These are phyloP conservation scores for Platycnemis pennipes DNA, from an alignment of 2,888 invertebrate species.

Conservation along the genomic window DNA sequence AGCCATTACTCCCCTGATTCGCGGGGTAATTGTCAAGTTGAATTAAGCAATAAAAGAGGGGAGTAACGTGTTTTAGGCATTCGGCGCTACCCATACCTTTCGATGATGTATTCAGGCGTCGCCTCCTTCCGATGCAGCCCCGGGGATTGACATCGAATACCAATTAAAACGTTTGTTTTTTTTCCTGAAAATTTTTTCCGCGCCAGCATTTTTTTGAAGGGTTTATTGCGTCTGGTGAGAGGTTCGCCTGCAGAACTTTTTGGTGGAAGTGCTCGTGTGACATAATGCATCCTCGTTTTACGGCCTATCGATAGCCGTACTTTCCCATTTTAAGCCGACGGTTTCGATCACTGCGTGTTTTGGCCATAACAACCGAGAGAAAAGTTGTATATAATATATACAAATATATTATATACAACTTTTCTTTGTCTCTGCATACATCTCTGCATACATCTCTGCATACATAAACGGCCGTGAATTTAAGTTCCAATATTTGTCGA, in stretches of 20 bases:
- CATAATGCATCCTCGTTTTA: background rate
- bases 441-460: background rate
- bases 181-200: background rate
- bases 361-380: background rate
- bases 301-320: background rate
- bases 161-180: slow-evolving; percentile 1
- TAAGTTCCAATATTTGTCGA: background rate
- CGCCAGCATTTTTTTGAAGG: background rate
- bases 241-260: background rate
- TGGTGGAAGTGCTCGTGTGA: background rate
- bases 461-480: background rate
- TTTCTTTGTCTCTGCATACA: no score
- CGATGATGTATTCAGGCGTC: background rate
- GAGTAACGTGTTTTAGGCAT: background rate
- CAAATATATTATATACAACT: no score
- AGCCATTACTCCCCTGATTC: background rate
- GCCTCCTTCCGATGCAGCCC: background rate
- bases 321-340: background rate
- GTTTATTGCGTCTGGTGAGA: background rate
- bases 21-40: slow-evolving; percentile 9
- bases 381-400: no score
- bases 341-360: background rate
- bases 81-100: background rate
- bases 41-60: slow-evolving; percentile 26
- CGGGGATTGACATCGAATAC: background rate